phyloP scores from a whole-genome alignment of 1,140 invertebrate species.

The Dendrolimus kikuchii region DNA sequence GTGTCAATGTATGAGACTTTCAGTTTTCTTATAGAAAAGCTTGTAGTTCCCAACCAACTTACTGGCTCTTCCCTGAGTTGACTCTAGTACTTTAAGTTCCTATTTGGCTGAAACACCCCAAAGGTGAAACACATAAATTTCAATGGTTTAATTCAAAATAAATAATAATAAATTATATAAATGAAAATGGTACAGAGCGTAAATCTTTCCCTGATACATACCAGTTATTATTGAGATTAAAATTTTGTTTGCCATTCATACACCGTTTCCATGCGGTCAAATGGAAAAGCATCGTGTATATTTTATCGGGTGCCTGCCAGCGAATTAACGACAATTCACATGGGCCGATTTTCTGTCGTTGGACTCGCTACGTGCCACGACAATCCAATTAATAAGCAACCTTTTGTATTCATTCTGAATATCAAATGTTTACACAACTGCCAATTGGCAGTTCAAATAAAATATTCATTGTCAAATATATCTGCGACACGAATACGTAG shows the following conservation, averaged over 20 bases:
- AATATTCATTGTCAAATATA: no score
- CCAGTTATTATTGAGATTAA: constrained; percentile 25
- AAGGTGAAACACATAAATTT: no score
- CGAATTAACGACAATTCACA: constrained; percentile 54
- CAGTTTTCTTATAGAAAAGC: no score
- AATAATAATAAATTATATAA: not conserved
- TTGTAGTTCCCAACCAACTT: no score
- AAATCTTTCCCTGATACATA: not conserved
- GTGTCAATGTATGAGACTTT: no score
- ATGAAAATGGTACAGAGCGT: not conserved
- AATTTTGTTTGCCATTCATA: constrained; percentile 37
- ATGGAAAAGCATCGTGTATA: constrained; percentile 23
- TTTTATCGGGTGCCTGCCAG: constrained; percentile 32
- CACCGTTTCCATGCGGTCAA: constrained; percentile 24
- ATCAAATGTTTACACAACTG: constrained; percentile 50
- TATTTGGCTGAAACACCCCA: no score
- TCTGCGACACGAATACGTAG: no score
- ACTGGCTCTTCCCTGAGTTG: no score
- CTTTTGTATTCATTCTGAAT: constrained; percentile 57
- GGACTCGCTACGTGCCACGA: constrained; percentile 38
- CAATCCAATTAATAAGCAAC: constrained; percentile 65
- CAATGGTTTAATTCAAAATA: not conserved
- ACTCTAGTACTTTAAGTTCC: no score
- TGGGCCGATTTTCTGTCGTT: constrained; percentile 35
- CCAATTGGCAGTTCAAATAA: constrained; percentile 21